Evolutionary conservation across 1,140 invertebrate genomes (phyloP), one percentile per base, ranked within the genome.

Genomic region (Bombus difficillimus): DNA sequence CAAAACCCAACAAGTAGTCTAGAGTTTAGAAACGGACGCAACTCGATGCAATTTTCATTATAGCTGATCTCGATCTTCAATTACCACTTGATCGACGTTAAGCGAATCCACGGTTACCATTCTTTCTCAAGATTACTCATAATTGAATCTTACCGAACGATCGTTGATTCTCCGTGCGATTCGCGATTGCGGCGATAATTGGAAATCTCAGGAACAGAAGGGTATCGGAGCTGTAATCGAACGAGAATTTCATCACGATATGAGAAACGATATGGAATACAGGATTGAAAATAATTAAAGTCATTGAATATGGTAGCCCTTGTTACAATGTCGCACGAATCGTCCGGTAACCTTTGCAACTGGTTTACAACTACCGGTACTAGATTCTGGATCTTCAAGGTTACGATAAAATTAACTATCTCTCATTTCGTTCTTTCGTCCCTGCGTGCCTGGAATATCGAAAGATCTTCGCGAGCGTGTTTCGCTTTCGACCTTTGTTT

Each of bases 321-420:
- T n/a, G 69, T 59, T 39, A 18, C 47, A 43, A n/a, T 73, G 80
- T 69, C 64, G 12, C 64, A 28, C 34, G 64, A 69, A 84, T 84
- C 75, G 34, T 57, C 66, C 53, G 25, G 34, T 72, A 53, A 73
- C 68, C 83, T 72, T 64, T 73, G 39, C 41, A 34, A 62, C 75
- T 62, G 66, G 75, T 71, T 47, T 37, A 43, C 25, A n/a, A 43
- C 28, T 71, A 41, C 43, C 43, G 75, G 32, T 59, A 39, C 75
- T 41, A 43, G 75, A 71, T 32, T 71, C 75, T 62, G 66, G 32
- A 47, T 25, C 2, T 32, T 41, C 76, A 84, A 79, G 83, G 83
- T 72, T 32, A n/a, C 66, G 37, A 41, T 78, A 28, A 71, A 71
- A 43, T 71, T 59, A 71, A 22, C 76, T 32, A 39, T 34, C 62